Percentiles rank a stretch among this genome's conserved stretches.
Evolutionary conservation across 1,140 invertebrate species (phyloP).

Genomic region (Drosophila bocki): DNA sequence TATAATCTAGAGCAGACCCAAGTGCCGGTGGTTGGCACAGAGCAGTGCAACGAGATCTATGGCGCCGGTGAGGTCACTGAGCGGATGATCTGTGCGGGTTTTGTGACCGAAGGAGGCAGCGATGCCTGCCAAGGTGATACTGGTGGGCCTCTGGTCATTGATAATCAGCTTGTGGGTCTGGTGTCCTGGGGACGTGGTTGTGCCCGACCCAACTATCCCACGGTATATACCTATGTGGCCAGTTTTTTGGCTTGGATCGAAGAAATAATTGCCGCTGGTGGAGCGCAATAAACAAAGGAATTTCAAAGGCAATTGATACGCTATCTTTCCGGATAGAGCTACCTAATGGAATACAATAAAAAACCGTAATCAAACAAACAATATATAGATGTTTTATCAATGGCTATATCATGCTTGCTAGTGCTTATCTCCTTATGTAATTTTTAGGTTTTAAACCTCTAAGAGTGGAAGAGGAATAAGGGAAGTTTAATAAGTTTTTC

Average conservation of each 20-base stretch:
- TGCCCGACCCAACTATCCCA: constrained; percentile 86
- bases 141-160: constrained; percentile 88
- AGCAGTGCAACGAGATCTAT: constrained; percentile 61
- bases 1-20: constrained; percentile 85
- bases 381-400: constrained; percentile 6
- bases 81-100: constrained; percentile 86
- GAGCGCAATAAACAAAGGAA: constrained; percentile 40
- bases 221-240: constrained; percentile 87
- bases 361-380: constrained; percentile 43
- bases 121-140: constrained; percentile 89
- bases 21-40: constrained; percentile 82
- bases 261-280: constrained; percentile 54
- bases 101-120: constrained; percentile 86
- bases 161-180: constrained; percentile 86
- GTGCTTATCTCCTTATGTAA: constrained; percentile 33
- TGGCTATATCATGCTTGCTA: neutral
- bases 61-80: constrained; percentile 85
- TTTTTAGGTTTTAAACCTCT: neutral
- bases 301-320: constrained; percentile 26
- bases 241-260: constrained; percentile 85
- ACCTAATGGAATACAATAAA: constrained; percentile 43
- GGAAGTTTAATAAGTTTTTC: neutral
- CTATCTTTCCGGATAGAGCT: constrained; percentile 35
- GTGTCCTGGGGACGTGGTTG: constrained; percentile 89
- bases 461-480: neutral